Conservation (phyloP, 2,113 vertebrate genomes). For the Tyrannus savana region DNA sequence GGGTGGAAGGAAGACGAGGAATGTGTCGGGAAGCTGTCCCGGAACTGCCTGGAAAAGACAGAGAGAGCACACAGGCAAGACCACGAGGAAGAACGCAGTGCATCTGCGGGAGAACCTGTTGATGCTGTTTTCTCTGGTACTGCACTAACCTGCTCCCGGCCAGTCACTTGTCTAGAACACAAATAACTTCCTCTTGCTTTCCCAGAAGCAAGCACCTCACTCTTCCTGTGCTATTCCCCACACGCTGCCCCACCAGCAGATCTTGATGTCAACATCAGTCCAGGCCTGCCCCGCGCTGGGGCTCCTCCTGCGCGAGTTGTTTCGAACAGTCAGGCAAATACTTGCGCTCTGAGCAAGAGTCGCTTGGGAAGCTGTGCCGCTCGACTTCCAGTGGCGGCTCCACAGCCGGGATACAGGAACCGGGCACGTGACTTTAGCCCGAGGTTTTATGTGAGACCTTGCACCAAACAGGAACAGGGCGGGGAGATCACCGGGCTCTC, state of each 20-base stretch:
- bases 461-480: fast-evolving
- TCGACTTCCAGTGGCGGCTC: neutral
- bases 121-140: neutral
- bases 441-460: fast-evolving
- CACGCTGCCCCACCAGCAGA: neutral
- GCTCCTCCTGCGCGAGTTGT: neutral
- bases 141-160: neutral
- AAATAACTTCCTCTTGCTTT: neutral
- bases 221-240: neutral
- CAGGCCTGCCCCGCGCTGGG: fast-evolving
- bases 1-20: neutral
- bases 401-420: neutral
- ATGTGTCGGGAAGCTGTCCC: neutral
- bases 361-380: neutral
- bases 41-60: neutral
- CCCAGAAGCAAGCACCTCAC: neutral
- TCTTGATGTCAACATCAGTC: neutral
- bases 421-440: neutral
- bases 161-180: neutral
- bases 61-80: neutral
- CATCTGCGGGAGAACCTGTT: neutral
- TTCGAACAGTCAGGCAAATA: fast-evolving
- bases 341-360: fast-evolving
- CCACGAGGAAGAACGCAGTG: neutral
- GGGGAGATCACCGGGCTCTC: fast-evolving